phyloP scores from a whole-genome alignment of 2,888 invertebrate species.

The Linyphia triangularis region DNA sequence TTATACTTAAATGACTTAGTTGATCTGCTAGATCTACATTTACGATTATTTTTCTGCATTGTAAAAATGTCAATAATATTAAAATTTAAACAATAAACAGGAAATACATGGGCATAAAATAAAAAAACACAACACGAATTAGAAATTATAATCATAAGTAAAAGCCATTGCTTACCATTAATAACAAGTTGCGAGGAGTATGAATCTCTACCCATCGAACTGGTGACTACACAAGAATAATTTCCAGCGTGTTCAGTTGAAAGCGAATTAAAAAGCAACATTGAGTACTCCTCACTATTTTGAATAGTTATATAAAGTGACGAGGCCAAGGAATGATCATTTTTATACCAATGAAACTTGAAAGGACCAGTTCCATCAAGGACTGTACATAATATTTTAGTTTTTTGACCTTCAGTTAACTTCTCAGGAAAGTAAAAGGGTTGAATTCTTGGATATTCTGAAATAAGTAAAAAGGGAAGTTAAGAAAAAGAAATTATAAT shows the following conservation, averaged over 20 bases:
- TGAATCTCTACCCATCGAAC: conserved; percentile 51
- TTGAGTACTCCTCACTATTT: conserved; percentile 51
- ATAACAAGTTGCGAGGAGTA: conserved; percentile 54
- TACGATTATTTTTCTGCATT: no score
- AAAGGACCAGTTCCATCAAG: conserved; percentile 55
- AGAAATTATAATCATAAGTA: background rate
- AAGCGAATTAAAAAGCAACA: conserved; percentile 42
- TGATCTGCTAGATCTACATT: no score
- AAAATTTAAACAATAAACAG: background rate
- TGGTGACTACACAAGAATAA: conserved; percentile 64
- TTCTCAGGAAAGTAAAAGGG: conserved; percentile 53
- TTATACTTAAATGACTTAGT: no score
- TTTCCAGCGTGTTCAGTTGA: conserved; percentile 58
- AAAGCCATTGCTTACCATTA: conserved; percentile 53
- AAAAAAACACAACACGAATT: background rate
- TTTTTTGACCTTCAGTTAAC: conserved; percentile 61
- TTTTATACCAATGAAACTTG: conserved; percentile 70
- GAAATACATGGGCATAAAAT: background rate
- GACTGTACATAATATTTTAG: conserved; percentile 40
- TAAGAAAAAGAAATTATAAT: no score
- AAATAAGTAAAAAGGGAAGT: background rate
- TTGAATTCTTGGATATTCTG: conserved; percentile 58
- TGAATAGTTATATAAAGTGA: conserved; percentile 28
- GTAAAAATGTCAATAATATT: background rate
- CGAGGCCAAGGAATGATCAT: conserved; percentile 1